Percentiles rank a stretch among this genome's conserved stretches.
Evolutionary conservation across 1,140 invertebrate species (phyloP).

Genomic region (Nylanderia fulva): DNA sequence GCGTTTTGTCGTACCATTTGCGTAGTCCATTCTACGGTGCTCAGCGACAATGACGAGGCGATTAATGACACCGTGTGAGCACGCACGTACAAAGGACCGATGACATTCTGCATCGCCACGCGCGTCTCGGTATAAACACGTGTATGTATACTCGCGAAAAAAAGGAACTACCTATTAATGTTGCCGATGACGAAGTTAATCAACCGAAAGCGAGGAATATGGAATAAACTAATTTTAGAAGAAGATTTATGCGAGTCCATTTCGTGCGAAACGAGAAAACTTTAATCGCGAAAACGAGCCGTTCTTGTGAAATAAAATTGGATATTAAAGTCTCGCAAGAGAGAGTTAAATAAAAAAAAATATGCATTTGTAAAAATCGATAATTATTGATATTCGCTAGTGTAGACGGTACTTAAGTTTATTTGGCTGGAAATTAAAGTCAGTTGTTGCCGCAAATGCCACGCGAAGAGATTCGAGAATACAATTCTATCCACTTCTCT

Average conservation of each 20-base stretch:
- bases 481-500: slow-evolving; percentile 34
- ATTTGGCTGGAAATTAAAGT: slow-evolving; percentile 18
- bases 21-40: slow-evolving; percentile 56
- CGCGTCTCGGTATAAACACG: background rate
- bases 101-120: background rate
- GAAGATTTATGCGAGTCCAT: background rate
- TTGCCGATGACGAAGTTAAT: background rate
- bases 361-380: background rate
- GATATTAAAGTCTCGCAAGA: background rate
- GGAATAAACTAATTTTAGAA: background rate
- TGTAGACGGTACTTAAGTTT: background rate
- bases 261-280: background rate
- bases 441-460: background rate
- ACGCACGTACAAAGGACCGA: background rate
- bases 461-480: slow-evolving; percentile 11
- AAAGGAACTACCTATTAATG: slow-evolving; percentile 59
- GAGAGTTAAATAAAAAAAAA: background rate
- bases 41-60: slow-evolving; percentile 44
- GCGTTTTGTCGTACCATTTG: slow-evolving; percentile 70
- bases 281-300: background rate
- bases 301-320: background rate
- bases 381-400: background rate
- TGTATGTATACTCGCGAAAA: slow-evolving; percentile 23
- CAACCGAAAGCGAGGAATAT: slow-evolving; percentile 21
- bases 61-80: slow-evolving; percentile 54